Evolutionary conservation across 2,888 invertebrate genomes (phyloP).

Genomic region (Cheilosia grossa): DNA sequence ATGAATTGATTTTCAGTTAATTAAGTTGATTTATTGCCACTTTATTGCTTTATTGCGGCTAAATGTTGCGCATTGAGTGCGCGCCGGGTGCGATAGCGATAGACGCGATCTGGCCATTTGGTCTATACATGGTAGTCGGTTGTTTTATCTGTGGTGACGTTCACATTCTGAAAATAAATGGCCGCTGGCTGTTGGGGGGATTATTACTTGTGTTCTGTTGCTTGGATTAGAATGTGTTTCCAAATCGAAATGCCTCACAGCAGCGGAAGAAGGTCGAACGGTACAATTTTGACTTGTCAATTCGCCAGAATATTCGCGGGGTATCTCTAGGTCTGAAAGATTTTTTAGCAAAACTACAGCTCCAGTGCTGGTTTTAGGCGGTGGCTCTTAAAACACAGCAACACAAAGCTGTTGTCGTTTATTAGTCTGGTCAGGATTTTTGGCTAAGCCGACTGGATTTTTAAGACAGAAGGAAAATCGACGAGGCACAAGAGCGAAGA

Average conservation of each 20-base stretch:
- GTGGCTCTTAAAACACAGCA: too few species aligned
- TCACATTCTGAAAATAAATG: slow-evolving; percentile 52
- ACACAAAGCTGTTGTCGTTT: too few species aligned
- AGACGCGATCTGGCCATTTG: slow-evolving; percentile 34
- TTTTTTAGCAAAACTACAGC: too few species aligned
- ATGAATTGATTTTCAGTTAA: slow-evolving; percentile 81
- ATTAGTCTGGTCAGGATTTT: too few species aligned
- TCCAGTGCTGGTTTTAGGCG: too few species aligned
- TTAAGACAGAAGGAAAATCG: too few species aligned
- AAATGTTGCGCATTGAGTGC: slow-evolving; percentile 77
- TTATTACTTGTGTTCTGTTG: slow-evolving; percentile 51
- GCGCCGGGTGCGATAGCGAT: slow-evolving; percentile 54
- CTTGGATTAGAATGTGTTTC: slow-evolving; percentile 55
- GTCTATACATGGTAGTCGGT: slow-evolving; percentile 20
- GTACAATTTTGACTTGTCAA: background rate
- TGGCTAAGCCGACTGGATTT: too few species aligned
- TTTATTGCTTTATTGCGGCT: slow-evolving; percentile 79
- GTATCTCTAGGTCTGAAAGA: too few species aligned
- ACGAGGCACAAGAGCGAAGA: too few species aligned
- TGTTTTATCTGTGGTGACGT: slow-evolving; percentile 58
- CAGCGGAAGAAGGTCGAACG: slow-evolving; percentile 34
- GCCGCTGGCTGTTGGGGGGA: slow-evolving; percentile 39
- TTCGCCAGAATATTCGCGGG: too few species aligned
- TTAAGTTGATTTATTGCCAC: slow-evolving; percentile 81
- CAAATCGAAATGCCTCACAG: background rate